Evolutionary conservation across 2,797 vertebrate species (phyloP).

Genomic region (Florisuga fusca): DNA sequence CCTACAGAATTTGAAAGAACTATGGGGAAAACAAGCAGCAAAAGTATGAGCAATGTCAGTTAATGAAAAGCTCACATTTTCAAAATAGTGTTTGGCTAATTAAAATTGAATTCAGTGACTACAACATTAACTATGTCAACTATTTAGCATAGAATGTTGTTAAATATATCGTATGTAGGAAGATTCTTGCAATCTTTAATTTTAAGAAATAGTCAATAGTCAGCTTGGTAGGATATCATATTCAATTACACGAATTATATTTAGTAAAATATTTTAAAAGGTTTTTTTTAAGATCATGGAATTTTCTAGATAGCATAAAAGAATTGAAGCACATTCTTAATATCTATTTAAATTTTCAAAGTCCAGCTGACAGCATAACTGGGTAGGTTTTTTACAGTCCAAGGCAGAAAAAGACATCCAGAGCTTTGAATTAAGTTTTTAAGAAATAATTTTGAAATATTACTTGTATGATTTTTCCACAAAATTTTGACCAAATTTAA

Average conservation of each 20-base stretch:
- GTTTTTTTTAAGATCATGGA: constrained; percentile 72
- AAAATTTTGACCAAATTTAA: not conserved
- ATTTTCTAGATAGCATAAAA: constrained; percentile 78
- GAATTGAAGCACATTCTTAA: constrained; percentile 77
- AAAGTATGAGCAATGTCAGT: constrained; percentile 70
- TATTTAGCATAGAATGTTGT: constrained; percentile 80
- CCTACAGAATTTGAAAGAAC: constrained; percentile 68
- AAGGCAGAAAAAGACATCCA: constrained; percentile 42
- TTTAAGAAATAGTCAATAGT: constrained; percentile 73
- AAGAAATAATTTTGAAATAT: not conserved
- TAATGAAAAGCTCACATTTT: constrained; percentile 75
- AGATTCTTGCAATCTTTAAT: constrained; percentile 79
- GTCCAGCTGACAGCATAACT: constrained; percentile 75
- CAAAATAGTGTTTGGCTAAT: constrained; percentile 80
- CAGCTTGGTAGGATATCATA: constrained; percentile 79
- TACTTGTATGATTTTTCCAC: not conserved
- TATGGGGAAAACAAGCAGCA: constrained; percentile 61
- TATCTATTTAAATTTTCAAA: constrained; percentile 82
- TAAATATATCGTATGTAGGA: constrained; percentile 74
- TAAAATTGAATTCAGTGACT: constrained; percentile 82
- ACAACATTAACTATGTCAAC: constrained; percentile 78
- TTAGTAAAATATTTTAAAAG: constrained; percentile 83
- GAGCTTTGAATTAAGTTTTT: not conserved
- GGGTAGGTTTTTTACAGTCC: constrained; percentile 67
- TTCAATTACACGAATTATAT: constrained; percentile 78